Percentiles rank a stretch among this genome's conserved stretches.
phyloP scores from a whole-genome alignment of 2,113 vertebrate genomes.

The Bujurquina vittata region DNA sequence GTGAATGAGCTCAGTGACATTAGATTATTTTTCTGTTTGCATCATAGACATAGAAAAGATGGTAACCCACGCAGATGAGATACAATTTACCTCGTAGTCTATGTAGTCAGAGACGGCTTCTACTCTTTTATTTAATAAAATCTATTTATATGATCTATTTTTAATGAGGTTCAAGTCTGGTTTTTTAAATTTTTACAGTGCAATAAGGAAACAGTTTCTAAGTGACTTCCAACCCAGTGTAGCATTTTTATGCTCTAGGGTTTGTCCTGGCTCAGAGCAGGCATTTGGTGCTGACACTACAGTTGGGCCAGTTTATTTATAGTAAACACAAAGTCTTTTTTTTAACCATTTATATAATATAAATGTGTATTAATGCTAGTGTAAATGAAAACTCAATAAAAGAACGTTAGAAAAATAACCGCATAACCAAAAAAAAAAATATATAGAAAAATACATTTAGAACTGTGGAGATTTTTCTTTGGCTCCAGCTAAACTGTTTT shows the following conservation, averaged over 20 bases:
- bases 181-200: neutral
- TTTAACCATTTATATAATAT: neutral
- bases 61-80: neutral
- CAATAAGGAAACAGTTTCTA: neutral
- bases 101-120: neutral
- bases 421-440: too few species aligned
- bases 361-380: neutral
- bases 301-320: neutral
- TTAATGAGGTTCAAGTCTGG: slow-evolving; percentile 9
- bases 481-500: neutral
- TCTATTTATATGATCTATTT: too few species aligned
- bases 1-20: slow-evolving; percentile 7
- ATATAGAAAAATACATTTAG: neutral
- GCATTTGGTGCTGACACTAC: too few species aligned
- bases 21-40: neutral
- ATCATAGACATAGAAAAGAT: neutral
- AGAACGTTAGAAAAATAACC: neutral
- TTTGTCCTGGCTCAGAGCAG: neutral
- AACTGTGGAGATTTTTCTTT: neutral
- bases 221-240: neutral
- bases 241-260: neutral
- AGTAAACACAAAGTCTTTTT: neutral
- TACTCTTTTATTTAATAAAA: slow-evolving; percentile 6
- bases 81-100: neutral
- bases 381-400: neutral